Evolutionary conservation across 1,140 invertebrate species (phyloP), one percentile per base, ranked within the genome.

Genomic region (Scaptodrosophila lebanonensis): DNA sequence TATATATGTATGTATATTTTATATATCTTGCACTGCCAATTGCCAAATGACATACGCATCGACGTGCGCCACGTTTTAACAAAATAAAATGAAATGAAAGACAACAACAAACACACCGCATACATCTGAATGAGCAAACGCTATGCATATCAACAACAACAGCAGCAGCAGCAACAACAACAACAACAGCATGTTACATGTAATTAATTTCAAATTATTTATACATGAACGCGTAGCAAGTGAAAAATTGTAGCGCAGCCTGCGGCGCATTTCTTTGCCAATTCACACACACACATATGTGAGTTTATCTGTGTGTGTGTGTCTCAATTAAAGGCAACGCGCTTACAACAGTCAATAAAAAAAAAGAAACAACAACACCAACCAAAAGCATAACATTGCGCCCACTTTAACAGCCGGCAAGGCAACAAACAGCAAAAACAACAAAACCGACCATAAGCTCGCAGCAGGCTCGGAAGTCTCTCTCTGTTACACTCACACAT

Each of bases 151-250:
- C n/a, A n/a, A n/a, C n/a, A n/a, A n/a, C n/a, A n/a, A n/a, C n/a
- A n/a, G n/a, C n/a, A n/a, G n/a, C n/a, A n/a, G n/a, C n/a, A n/a
- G n/a, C n/a, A n/a, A n/a, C n/a, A n/a, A n/a, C n/a, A n/a, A n/a
- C n/a, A n/a, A 66, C 52, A 47, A 66, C 68, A 69, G 51, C 75
- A 72, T 73, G 73, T 79, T 79, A 82, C 73, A 79, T 79, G 75
- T 79, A 82, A 79, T 79, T 79, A 79, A 82, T 79, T 79, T 79
- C 75, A 82, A 82, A 79, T 79, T 79, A 79, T 79, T 82, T 79
- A 79, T 79, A 82, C 73, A 79, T 79, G 73, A 73, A 73, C 73
- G 75, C 75, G 60, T 40, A 50, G 50, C 54, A 62, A 49, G 57
- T 47, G 30, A 33, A 57, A 56, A 17, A 69, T 47, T 65, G 68